A percentile compares a stretch with the other conserved stretches of the same genome.
Conservation (phyloP, 1,140 invertebrate genomes). For the Cydia splendana region DNA sequence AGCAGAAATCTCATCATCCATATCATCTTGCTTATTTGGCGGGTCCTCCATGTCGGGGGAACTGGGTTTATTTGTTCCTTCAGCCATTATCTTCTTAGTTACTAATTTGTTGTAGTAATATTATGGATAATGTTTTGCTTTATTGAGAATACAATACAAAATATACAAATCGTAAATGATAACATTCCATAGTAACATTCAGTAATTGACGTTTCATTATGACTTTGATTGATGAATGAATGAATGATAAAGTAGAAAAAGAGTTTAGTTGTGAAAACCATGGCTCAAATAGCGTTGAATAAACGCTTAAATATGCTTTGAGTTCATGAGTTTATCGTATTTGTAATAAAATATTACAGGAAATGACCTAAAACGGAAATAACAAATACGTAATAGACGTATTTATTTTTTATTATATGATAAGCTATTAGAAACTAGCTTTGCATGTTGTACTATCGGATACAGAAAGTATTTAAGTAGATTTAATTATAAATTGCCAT, state of each 20-base stretch:
- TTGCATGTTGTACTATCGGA: too few relatives aligned
- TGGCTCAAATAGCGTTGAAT: background rate
- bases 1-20: constrained; percentile 72
- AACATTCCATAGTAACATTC: too few relatives aligned
- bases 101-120: background rate
- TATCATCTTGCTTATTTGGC: constrained; percentile 47
- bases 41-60: constrained; percentile 39
- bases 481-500: background rate
- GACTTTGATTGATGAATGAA: background rate
- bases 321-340: background rate
- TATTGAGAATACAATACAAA: background rate
- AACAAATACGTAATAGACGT: background rate
- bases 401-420: background rate
- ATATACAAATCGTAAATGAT: background rate
- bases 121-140: background rate
- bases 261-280: background rate
- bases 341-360: too few relatives aligned
- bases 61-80: constrained; percentile 4
- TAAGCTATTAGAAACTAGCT: background rate
- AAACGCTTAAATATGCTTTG: background rate
- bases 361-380: too few relatives aligned
- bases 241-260: background rate
- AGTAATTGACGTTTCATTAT: background rate
- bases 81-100: constrained; percentile 25
- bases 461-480: background rate